Evolutionary conservation across 2,888 invertebrate genomes (phyloP).

Genomic region (Aquatica leii): DNA sequence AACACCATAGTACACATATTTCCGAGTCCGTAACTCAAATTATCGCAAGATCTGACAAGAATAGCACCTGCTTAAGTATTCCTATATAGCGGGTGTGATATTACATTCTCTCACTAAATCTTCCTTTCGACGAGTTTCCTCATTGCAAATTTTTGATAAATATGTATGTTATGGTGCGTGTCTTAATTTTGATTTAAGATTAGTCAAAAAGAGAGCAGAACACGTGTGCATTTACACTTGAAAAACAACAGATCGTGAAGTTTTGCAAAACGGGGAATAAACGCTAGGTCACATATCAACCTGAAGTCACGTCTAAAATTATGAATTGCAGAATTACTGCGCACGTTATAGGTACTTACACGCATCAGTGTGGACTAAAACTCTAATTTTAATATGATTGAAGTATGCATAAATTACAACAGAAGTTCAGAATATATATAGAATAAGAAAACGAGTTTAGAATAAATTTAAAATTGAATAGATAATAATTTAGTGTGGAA

Average conservation of each 20-base stretch:
- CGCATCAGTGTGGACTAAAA: too few relatives aligned
- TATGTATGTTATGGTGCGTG: too few relatives aligned
- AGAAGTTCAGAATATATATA: too few relatives aligned
- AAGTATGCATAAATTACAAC: too few relatives aligned
- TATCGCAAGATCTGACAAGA: constrained; percentile 58
- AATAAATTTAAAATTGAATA: too few relatives aligned
- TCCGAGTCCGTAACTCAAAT: constrained; percentile 60
- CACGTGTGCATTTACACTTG: neutral
- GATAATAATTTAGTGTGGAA: too few relatives aligned
- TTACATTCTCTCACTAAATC: constrained; percentile 19
- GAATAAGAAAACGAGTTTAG: too few relatives aligned
- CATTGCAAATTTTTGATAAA: too few relatives aligned
- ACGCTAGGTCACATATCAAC: constrained; percentile 41
- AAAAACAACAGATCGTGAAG: constrained; percentile 19
- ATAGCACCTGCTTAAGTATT: constrained; percentile 55
- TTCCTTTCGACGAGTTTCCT: neutral
- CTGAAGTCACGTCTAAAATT: constrained; percentile 48
- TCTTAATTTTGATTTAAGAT: too few relatives aligned
- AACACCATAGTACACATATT: constrained; percentile 53
- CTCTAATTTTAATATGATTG: too few relatives aligned
- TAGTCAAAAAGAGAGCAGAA: too few relatives aligned
- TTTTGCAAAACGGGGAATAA: constrained; percentile 19
- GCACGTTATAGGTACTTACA: too few relatives aligned
- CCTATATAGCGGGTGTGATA: constrained; percentile 40
- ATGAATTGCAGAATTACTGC: constrained; percentile 49